phyloP scores from a whole-genome alignment of 2,797 vertebrate genomes.

The Periparus ater region DNA sequence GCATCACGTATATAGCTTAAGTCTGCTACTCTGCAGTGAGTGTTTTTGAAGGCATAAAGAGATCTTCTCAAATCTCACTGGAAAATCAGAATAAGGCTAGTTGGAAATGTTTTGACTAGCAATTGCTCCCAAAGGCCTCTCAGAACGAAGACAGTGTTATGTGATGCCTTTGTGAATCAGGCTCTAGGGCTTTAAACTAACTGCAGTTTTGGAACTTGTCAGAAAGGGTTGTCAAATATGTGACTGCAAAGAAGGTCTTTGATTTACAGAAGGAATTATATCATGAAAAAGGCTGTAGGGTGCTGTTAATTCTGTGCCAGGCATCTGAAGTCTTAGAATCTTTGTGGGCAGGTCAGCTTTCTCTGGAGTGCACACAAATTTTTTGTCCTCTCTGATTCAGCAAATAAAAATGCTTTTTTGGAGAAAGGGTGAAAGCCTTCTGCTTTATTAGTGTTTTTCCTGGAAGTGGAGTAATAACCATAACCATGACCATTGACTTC shows the following conservation, averaged over 20 bases:
- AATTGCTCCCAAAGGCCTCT: conserved; percentile 42
- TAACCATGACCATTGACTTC: background rate
- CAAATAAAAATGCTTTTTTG: background rate
- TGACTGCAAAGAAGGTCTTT: conserved; percentile 70
- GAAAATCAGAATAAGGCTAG: conserved; percentile 49
- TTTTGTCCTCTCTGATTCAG: background rate
- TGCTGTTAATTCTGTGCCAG: conserved; percentile 54
- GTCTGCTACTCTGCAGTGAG: background rate
- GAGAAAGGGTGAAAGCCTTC: conserved; percentile 2
- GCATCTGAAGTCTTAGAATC: conserved; percentile 35
- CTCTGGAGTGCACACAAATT: conserved; percentile 38
- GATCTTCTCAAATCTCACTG: conserved; percentile 30
- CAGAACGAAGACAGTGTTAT: conserved; percentile 30
- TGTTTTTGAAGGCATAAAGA: conserved; percentile 5
- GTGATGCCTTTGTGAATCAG: conserved; percentile 11
- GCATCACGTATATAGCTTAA: background rate
- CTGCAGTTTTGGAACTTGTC: conserved; percentile 68
- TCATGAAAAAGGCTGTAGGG: conserved; percentile 59
- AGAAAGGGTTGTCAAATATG: conserved; percentile 65
- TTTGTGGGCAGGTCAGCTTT: conserved; percentile 36
- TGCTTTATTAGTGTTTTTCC: background rate
- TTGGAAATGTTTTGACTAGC: conserved; percentile 54
- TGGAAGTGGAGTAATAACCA: conserved; percentile 36
- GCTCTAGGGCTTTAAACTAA: conserved; percentile 46
- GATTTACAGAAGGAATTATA: conserved; percentile 69